Conservation (phyloP, 2,113 vertebrate genomes). For the Elachura formosa region DNA sequence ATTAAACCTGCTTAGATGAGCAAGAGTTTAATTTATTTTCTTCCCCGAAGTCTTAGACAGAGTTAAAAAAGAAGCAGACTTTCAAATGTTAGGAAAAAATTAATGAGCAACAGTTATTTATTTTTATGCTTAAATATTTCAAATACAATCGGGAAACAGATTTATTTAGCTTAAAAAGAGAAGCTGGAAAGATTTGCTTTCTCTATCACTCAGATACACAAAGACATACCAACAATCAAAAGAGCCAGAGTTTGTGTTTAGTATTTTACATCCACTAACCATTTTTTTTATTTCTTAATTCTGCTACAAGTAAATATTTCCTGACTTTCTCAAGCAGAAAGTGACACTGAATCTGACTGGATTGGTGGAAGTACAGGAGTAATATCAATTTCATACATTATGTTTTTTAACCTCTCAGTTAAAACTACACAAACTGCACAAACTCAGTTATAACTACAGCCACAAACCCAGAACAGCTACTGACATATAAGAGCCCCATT, state of each 20-base stretch:
- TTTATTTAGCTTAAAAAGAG: constrained; percentile 45
- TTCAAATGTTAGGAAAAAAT: constrained; percentile 58
- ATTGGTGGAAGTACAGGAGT: background rate
- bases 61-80: constrained; percentile 68
- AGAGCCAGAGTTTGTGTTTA: background rate
- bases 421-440: too few species aligned
- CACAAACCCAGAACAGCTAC: background rate
- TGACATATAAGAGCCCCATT: background rate
- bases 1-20: constrained; percentile 43
- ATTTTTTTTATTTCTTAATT: constrained; percentile 26
- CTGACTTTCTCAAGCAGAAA: background rate
- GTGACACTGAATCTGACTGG: background rate
- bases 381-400: background rate
- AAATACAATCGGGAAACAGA: constrained; percentile 57
- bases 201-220: background rate
- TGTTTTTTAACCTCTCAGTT: background rate
- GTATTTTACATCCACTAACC: background rate
- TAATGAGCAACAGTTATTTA: constrained; percentile 59
- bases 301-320: background rate
- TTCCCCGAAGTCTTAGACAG: constrained; percentile 47
- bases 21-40: constrained; percentile 39
- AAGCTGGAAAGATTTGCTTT: constrained; percentile 55
- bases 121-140: constrained; percentile 41
- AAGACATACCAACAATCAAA: constrained; percentile 11
- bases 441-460: too few species aligned